Conservation (phyloP, 1,140 invertebrate genomes). For the Uloborus diversus region DNA sequence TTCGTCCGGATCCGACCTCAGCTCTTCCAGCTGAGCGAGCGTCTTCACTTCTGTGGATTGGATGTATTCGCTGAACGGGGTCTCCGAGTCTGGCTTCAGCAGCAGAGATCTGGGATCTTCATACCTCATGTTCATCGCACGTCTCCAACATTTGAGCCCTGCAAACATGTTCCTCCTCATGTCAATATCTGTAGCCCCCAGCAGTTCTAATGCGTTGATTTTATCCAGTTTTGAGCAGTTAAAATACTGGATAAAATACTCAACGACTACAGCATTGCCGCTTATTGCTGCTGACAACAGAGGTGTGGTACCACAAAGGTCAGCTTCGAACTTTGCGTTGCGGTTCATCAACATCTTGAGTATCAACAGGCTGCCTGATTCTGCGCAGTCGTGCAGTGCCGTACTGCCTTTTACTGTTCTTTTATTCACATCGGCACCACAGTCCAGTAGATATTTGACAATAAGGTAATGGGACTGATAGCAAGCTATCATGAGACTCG, state of each 20-base stretch:
- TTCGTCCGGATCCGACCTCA: constrained; percentile 90
- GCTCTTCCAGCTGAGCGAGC: constrained; percentile 81
- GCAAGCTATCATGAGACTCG: constrained; percentile 96
- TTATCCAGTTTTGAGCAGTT: constrained; percentile 79
- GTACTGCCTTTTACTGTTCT: constrained; percentile 97
- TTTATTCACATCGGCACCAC: constrained; percentile 85
- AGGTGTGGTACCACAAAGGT: constrained; percentile 95
- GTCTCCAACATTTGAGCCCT: constrained; percentile 86
- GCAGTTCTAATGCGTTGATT: constrained; percentile 89
- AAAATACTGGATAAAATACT: constrained; percentile 78
- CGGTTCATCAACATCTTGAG: constrained; percentile 87
- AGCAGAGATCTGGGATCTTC: constrained; percentile 62
- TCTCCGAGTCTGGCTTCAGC: constrained; percentile 74
- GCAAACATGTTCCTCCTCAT: constrained; percentile 93
- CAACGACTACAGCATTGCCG: constrained; percentile 91
- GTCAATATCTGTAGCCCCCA: constrained; percentile 96
- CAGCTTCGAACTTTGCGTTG: constrained; percentile 90
- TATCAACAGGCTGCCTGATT: constrained; percentile 91
- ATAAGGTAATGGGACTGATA: constrained; percentile 92
- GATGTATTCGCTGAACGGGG: constrained; percentile 85
- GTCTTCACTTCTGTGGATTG: constrained; percentile 83
- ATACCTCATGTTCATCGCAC: constrained; percentile 78
- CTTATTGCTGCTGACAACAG: constrained; percentile 89
- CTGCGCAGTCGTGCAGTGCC: constrained; percentile 93
- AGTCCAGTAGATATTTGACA: constrained; percentile 84